Percentiles rank a stretch among this genome's conserved stretches.
Evolutionary conservation across 1,140 invertebrate genomes (phyloP).

Genomic region (Doryteuthis pealeii): DNA sequence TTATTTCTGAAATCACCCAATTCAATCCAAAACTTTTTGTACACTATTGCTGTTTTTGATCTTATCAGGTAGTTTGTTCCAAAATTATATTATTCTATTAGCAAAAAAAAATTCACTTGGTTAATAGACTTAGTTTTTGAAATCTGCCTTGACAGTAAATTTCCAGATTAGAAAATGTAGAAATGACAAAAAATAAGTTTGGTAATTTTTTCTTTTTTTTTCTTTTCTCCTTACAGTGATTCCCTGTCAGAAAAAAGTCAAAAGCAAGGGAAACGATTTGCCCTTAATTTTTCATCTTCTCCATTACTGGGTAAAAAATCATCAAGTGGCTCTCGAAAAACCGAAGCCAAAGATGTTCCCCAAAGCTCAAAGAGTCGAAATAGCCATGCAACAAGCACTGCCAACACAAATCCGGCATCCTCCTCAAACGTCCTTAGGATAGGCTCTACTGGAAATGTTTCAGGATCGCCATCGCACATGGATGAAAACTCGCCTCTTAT

Average conservation of each 20-base stretch:
- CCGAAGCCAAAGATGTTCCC: background rate
- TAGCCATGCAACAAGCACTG: background rate
- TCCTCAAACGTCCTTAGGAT: background rate
- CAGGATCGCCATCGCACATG: background rate
- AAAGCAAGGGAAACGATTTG: conserved; percentile 4
- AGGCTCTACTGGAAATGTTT: background rate
- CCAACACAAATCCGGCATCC: background rate
- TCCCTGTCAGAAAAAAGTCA: background rate
- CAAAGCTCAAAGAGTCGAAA: background rate
- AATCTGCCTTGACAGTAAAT: too few relatives aligned
- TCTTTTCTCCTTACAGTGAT: background rate
- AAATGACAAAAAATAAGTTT: too few relatives aligned
- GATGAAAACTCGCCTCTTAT: background rate
- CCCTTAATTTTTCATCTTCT: conserved; percentile 1
- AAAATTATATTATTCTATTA: too few relatives aligned
- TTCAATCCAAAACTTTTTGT: too few relatives aligned
- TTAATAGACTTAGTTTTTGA: too few relatives aligned
- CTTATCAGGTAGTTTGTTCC: too few relatives aligned
- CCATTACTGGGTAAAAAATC: conserved; percentile 6
- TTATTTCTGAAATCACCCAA: too few relatives aligned
- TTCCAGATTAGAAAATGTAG: too few relatives aligned
- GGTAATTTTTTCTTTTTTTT: background rate
- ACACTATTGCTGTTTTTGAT: too few relatives aligned
- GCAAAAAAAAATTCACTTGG: too few relatives aligned
- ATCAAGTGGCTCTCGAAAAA: background rate